Evolutionary conservation across 2,113 vertebrate species (phyloP).

Genomic region (pig (Sus scrofa)): DNA sequence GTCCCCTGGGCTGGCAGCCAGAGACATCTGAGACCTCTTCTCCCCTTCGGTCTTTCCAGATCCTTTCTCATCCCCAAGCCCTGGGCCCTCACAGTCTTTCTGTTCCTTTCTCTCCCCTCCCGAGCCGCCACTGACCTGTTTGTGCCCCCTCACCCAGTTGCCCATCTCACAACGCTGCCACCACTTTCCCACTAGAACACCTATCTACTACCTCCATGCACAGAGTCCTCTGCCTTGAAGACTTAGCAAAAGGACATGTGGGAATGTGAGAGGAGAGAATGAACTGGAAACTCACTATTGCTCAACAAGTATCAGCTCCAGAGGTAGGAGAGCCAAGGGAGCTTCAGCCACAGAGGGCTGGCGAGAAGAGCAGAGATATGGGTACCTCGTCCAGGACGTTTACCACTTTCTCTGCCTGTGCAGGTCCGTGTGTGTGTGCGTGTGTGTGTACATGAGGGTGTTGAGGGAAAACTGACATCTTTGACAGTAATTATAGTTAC

Average conservation of each 20-base stretch:
- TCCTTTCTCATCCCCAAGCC: not conserved
- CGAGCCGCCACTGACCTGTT: not conserved
- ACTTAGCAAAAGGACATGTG: not conserved
- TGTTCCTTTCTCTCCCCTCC: not conserved
- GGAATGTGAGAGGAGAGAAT: not conserved
- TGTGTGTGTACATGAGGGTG: not conserved
- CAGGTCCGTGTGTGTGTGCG: too few relatives aligned
- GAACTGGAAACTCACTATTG: not conserved
- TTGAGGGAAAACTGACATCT: constrained; percentile 48
- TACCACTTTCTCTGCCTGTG: not conserved
- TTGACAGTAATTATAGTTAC: constrained; percentile 70
- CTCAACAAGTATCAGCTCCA: not conserved
- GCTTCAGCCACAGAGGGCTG: too few relatives aligned
- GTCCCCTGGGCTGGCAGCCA: not conserved
- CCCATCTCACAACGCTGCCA: rapidly evolving
- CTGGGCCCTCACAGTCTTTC: not conserved
- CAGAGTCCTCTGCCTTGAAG: not conserved
- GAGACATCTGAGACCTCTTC: not conserved
- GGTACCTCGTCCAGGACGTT: not conserved
- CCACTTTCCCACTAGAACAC: not conserved
- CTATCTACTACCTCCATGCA: not conserved
- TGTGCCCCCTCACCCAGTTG: not conserved
- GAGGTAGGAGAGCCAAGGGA: not conserved
- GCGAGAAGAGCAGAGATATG: rapidly evolving
- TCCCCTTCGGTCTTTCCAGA: not conserved